A percentile compares a stretch with the other conserved stretches of the same genome.
Conservation (phyloP, 2,113 vertebrate species). For the Chaetodon trifascialis region DNA sequence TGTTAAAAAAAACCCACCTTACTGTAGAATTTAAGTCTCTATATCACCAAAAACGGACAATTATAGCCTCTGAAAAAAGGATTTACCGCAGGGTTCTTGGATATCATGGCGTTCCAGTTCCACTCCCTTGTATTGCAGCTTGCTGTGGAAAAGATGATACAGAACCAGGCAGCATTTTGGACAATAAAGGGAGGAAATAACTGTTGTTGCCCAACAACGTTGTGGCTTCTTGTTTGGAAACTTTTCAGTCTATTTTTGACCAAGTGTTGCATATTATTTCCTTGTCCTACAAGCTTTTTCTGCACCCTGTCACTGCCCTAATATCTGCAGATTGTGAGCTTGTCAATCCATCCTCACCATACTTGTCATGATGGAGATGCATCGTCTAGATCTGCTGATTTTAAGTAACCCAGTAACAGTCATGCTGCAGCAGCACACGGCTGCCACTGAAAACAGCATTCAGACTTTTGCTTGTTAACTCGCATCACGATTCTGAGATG, state of each 20-base stretch:
- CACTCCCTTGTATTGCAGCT: background rate
- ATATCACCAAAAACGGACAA: too few relatives aligned
- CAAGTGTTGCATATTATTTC: background rate
- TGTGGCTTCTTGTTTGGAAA: background rate
- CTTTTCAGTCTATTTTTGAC: background rate
- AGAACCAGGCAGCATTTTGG: background rate
- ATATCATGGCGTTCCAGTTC: background rate
- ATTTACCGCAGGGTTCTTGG: background rate
- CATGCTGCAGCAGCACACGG: background rate
- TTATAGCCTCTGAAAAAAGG: background rate
- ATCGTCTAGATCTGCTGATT: background rate
- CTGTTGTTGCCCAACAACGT: background rate
- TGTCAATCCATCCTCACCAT: background rate
- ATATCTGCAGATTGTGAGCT: background rate
- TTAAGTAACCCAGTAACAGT: background rate
- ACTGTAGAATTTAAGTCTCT: background rate
- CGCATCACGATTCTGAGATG: background rate
- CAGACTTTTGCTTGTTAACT: background rate
- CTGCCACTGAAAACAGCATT: background rate
- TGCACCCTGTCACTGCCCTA: background rate
- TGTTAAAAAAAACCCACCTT: background rate
- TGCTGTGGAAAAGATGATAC: background rate
- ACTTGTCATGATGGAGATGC: background rate
- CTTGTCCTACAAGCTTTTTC: background rate
- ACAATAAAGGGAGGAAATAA: background rate